Evolutionary conservation across 2,113 vertebrate species (phyloP).

Genomic region (Notechis scutatus): DNA sequence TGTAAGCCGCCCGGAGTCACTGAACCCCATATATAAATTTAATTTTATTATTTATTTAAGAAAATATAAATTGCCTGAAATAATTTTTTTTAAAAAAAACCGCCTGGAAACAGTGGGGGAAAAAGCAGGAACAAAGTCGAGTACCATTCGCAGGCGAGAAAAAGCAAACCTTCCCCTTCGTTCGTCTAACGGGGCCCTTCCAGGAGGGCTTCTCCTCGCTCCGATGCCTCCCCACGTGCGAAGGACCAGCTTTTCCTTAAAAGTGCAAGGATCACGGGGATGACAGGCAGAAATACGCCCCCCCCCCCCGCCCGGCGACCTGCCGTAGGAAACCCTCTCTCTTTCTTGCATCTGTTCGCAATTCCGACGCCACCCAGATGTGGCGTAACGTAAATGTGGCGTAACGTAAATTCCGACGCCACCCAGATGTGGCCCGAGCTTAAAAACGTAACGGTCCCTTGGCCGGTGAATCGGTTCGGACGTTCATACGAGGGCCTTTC

Average conservation of each 20-base stretch:
- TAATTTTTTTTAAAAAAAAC: neutral
- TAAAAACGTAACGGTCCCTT: neutral
- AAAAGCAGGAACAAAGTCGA: neutral
- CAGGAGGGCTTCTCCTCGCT: neutral
- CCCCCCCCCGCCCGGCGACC: neutral
- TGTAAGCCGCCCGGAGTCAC: neutral
- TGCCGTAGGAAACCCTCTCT: too few species aligned
- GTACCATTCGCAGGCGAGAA: neutral
- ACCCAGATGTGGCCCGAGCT: neutral
- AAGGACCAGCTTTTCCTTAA: neutral
- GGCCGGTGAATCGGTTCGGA: neutral
- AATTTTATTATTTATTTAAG: neutral
- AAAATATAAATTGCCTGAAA: too few species aligned
- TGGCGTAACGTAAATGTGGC: too few species aligned
- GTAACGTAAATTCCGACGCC: too few species aligned
- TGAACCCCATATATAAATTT: neutral
- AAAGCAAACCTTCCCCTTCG: neutral
- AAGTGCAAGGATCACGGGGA: neutral
- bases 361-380: neutral
- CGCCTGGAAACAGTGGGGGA: neutral
- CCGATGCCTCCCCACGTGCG: neutral
- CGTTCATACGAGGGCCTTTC: neutral
- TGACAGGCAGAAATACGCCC: neutral
- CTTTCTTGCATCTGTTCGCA: neutral
- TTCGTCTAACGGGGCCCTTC: neutral